Base-by-base conservation (phyloP, 2,888 invertebrate species). In the Trichopoda pennipes region DNA sequence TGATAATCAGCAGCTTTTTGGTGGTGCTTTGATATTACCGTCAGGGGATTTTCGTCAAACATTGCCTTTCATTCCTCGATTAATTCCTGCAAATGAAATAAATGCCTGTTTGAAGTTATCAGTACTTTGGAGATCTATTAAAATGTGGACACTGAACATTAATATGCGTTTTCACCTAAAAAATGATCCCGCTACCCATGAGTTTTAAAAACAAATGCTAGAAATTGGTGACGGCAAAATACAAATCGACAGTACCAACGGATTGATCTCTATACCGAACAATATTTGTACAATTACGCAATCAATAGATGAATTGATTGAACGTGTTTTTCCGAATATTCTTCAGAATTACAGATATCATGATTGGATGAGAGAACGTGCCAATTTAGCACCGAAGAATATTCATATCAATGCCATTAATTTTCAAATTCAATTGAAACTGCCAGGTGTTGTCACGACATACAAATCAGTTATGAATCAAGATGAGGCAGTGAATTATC, bases 21-120 rank as follows among this genome's bases (percentile, higher is more conserved):
- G 70, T 23, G 78, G 66, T 42, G 47, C 68, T 47, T 56, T 69
- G 23, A 68, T 74, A 47, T 69, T 74, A 47, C 49, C 69, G 51
- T 68, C 74, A 44, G 74, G 51, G 32, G 72, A 68, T 73, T 69
- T 75, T 63, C 69, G 28, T 28, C 28, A 28, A 28, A 28, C 28
- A 2, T 28, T 28, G 28, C 6, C 3, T 6, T 2, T 28, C 28
- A 6, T 28, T 28, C 7, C 28, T 28, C 28, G 28, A 28, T 28
- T 8, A 28, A 28, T 8, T 28, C 28, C 28, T 1, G 23, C 23
- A 3, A 4, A 28, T 28, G 3, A 28, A 28, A 28, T 28, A 28
- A 28, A 28, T 28, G 28, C 28, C 28, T 28, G 28, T 28, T 28
- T 28, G 6, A 28, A 28, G 28, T 6, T 8, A 28, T 28, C 4